Evolutionary conservation across 2,113 vertebrate species (phyloP).

Genomic region (Paramormyrops kingsleyae): DNA sequence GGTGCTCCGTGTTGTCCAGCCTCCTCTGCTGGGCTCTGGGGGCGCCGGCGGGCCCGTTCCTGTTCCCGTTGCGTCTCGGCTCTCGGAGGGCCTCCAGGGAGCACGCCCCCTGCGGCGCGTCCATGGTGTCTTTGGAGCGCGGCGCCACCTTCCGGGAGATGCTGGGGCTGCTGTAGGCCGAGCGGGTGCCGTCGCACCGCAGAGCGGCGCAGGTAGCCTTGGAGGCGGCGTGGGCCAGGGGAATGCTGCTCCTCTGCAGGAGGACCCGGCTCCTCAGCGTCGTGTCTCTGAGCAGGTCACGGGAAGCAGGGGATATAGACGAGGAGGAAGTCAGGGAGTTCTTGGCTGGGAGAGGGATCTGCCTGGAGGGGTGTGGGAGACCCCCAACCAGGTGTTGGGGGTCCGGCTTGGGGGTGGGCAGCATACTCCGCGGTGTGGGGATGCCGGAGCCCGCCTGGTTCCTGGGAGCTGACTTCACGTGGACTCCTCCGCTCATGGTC

Average conservation of each 20-base stretch:
- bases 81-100: conserved; percentile 15
- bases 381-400: conserved; percentile 31
- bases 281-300: conserved; percentile 35
- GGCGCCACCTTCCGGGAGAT: conserved; percentile 35
- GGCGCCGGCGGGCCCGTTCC: not conserved
- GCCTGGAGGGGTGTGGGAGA: conserved; percentile 35
- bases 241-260: conserved; percentile 36
- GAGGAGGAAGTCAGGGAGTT: conserved; percentile 27
- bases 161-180: conserved; percentile 55
- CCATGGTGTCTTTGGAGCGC: conserved; percentile 49
- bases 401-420: conserved; percentile 53
- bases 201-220: conserved; percentile 9
- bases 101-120: conserved; percentile 23
- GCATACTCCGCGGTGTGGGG: conserved; percentile 48
- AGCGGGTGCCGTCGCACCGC: conserved; percentile 34
- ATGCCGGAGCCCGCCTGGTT: conserved; percentile 51
- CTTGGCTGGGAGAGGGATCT: conserved; percentile 23
- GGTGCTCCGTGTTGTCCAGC: conserved; percentile 37
- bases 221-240: conserved; percentile 20
- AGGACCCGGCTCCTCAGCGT: conserved; percentile 46
- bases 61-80: conserved; percentile 24
- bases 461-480: conserved; percentile 48
- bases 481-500: conserved; percentile 58
- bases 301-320: conserved; percentile 33
- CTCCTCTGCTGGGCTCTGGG: not conserved